These are phyloP conservation scores for Trachymyrmex septentrionalis DNA, from an alignment of 1,140 invertebrate species.

Conservation along the genomic window DNA sequence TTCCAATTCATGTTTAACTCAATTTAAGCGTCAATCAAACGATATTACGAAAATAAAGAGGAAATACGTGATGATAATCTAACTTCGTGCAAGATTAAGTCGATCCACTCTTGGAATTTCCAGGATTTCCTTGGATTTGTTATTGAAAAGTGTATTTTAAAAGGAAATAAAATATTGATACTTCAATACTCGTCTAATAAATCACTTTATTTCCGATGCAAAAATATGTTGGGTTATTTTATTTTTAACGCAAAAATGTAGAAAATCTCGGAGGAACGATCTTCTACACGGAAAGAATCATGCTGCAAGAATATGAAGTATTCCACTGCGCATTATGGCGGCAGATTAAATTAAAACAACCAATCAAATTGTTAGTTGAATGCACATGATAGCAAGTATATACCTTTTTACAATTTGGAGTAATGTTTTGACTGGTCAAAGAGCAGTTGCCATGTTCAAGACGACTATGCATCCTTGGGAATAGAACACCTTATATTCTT, in stretches of 20 bases:
- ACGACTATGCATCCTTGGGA: no score
- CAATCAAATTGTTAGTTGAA: no score
- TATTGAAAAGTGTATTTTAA: neutral
- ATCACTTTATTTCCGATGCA: neutral
- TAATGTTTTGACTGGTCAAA: no score
- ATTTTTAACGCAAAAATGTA: no score
- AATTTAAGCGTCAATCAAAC: slow-evolving; percentile 20
- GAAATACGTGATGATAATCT: neutral
- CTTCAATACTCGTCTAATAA: neutral
- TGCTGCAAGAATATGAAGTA: no score
- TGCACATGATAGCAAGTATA: no score
- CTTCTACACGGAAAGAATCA: neutral
- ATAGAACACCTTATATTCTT: no score
- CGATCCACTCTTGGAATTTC: no score
- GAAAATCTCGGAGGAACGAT: neutral
- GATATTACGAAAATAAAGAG: neutral
- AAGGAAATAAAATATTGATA: slow-evolving; percentile 5
- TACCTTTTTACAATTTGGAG: no score
- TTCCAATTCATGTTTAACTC: slow-evolving; percentile 26
- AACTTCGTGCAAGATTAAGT: neutral
- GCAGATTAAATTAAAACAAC: no score
- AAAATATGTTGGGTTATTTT: neutral
- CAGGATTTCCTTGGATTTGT: neutral
- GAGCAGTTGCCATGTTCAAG: no score
- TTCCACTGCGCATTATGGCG: no score